Percentiles rank a stretch among this genome's conserved stretches.
Conservation (phyloP, 2,113 vertebrate species). For the Axis porcinus region DNA sequence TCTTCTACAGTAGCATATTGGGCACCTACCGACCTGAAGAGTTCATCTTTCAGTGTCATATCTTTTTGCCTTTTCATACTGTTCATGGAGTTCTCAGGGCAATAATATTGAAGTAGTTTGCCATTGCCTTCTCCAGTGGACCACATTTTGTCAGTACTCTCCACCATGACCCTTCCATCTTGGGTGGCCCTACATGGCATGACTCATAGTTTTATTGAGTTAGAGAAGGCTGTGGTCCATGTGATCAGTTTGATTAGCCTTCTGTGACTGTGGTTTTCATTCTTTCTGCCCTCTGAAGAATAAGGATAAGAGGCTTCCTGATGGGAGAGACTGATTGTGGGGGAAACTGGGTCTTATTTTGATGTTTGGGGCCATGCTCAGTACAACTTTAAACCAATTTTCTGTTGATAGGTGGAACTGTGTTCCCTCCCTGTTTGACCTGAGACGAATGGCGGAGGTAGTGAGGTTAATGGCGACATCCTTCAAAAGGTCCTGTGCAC, state of each 20-base stretch:
- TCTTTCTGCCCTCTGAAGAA: background rate
- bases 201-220: background rate
- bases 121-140: background rate
- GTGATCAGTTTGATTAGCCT: background rate
- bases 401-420: background rate
- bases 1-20: background rate
- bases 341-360: background rate
- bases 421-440: background rate
- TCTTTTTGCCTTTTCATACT: background rate
- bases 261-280: background rate
- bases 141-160: background rate
- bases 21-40: background rate
- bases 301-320: background rate
- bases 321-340: background rate
- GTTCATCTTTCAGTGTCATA: background rate
- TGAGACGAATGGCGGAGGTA: accelerated
- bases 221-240: background rate
- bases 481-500: background rate
- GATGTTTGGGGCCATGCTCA: background rate
- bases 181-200: background rate
- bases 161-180: background rate
- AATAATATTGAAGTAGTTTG: background rate
- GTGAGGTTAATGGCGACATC: background rate
- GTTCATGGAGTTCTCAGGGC: background rate
- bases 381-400: background rate